Evolutionary conservation across 1,140 invertebrate genomes (phyloP).

Genomic region (Hetaerina americana): DNA sequence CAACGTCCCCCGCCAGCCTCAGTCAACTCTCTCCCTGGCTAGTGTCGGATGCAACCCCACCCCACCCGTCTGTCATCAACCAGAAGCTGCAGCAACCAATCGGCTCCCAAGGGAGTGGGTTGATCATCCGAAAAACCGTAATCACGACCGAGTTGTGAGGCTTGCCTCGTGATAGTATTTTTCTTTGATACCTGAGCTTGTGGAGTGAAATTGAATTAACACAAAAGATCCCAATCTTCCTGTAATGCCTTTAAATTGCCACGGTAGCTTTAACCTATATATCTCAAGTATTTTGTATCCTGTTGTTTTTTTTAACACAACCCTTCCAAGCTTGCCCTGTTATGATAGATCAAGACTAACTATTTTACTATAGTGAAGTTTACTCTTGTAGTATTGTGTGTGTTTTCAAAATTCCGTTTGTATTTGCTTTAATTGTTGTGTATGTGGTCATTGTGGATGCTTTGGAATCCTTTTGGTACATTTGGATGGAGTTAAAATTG

Average conservation of each 20-base stretch:
- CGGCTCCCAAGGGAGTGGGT: conserved; percentile 25
- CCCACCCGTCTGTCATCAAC: conserved; percentile 40
- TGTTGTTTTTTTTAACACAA: neutral
- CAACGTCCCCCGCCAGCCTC: conserved; percentile 19
- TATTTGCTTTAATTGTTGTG: neutral
- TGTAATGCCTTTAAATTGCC: neutral
- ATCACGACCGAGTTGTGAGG: conserved; percentile 45
- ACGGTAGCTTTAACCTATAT: neutral
- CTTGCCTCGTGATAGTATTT: neutral
- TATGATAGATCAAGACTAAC: too few relatives aligned
- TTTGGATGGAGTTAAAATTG: neutral
- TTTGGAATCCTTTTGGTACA: neutral
- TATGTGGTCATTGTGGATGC: neutral
- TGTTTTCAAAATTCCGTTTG: neutral
- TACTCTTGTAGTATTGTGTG: neutral
- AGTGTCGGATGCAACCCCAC: conserved; percentile 49
- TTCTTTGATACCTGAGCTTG: neutral
- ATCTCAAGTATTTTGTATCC: neutral
- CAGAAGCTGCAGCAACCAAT: conserved; percentile 40
- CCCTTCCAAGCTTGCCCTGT: too few relatives aligned
- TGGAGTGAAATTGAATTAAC: neutral
- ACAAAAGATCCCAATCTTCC: neutral
- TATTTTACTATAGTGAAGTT: neutral
- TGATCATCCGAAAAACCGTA: conserved; percentile 63
- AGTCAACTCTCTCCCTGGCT: conserved; percentile 59